Base-by-base conservation (phyloP, 2,888 invertebrate species). In the Melikaiella ostensackeni region DNA sequence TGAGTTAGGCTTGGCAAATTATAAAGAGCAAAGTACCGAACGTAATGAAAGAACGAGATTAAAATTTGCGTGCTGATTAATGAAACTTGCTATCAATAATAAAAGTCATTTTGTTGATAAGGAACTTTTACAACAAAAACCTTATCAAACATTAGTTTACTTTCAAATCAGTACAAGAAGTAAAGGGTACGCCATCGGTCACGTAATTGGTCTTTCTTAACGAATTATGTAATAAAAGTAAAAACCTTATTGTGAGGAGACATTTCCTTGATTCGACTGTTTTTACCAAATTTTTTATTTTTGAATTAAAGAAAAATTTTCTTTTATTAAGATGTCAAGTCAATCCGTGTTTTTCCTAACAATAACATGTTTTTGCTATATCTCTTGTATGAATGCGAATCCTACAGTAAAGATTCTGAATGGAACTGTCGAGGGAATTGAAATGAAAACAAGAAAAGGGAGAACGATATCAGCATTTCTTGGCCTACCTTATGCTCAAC, bases 401-500 rank as follows among this genome's bases (percentile, higher is more conserved):
- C 42, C 19, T 27, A 9, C 6, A 24, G 64, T 24, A 16, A 66
- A 21, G 16, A 24, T 66, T 42, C 2, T 19, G 8, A 24, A 66
- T 27, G 64, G 64, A 16, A 46, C 42, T 3, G 3, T 66, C 13
- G 9, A 38, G 27, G 64, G 64, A 7, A 16, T 16, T 24, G 8
- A 16, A 19, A 16, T 24, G 8, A 24, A 21, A 16, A 42, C 38
- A 16, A 66, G 27, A 8, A 66, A 66, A 42, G 64, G 42, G 8
- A 42, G 42, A 46, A 27, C 16, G 27, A 42, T 66, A 19, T 27
- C 42, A 2, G 78, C 86, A 1, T 88, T 88, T 24, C 82, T 83
- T 83, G 8, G 87, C 85, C 0, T 88, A n/a, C 87, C 87, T 0
- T 88, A 80, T 74, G 88, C 86, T 7, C 81, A 82, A 13, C 85